Evolutionary conservation across 2,888 invertebrate species (phyloP).

Genomic region (Lomographa bimaculata): DNA sequence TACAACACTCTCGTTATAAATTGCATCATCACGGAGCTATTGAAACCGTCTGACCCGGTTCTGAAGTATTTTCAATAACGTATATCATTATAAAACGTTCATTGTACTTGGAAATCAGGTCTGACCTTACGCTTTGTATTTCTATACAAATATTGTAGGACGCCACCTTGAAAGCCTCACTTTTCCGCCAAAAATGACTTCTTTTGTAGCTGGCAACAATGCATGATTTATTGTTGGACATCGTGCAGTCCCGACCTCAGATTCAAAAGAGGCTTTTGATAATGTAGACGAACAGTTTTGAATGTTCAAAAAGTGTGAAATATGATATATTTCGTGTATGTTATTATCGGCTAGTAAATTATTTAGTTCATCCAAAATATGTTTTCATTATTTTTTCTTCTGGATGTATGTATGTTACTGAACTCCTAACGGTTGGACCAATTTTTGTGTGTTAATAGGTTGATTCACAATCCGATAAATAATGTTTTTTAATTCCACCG

Average conservation of each 20-base stretch:
- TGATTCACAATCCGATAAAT: no score
- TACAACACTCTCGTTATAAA: no score
- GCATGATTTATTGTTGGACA: slow-evolving; percentile 67
- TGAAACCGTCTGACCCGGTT: slow-evolving; percentile 13
- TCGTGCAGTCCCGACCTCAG: slow-evolving; percentile 45
- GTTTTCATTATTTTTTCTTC: no score
- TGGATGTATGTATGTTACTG: no score
- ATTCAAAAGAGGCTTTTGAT: slow-evolving; percentile 27
- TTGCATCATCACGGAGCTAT: slow-evolving; percentile 1
- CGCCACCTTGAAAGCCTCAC: slow-evolving; percentile 57
- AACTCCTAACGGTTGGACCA: no score
- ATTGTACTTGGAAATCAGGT: slow-evolving; percentile 25
- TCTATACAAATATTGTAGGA: slow-evolving; percentile 54
- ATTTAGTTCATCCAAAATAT: no score
- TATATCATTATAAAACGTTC: slow-evolving; percentile 17
- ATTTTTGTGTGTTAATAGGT: no score
- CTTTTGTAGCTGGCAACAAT: slow-evolving; percentile 74
- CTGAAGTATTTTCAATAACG: slow-evolving; percentile 24
- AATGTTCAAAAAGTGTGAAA: slow-evolving; percentile 1
- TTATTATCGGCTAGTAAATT: no score
- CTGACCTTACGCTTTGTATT: slow-evolving; percentile 40
- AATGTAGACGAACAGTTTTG: slow-evolving; percentile 8
- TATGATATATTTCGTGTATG: neutral
- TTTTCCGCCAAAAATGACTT: slow-evolving; percentile 75
- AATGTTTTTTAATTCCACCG: no score